These are phyloP conservation scores for Halcyon malimbica DNA, from an alignment of 2,113 vertebrate species.

Conservation along the genomic window DNA sequence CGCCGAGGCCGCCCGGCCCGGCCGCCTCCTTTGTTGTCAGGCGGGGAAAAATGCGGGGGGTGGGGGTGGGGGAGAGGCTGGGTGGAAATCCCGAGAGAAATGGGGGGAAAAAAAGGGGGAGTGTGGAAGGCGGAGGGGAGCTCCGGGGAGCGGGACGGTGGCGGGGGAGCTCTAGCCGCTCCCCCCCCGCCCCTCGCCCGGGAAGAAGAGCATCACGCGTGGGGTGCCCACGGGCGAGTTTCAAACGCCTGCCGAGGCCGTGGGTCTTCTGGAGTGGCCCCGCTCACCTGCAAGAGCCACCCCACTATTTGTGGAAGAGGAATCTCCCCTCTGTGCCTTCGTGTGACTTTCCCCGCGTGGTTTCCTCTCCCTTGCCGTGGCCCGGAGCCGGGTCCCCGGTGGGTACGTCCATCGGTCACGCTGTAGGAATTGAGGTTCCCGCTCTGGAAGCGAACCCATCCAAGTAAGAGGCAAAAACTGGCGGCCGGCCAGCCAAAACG, in stretches of 20 bases:
- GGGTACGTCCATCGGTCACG: not conserved
- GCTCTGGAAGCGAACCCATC: fast-evolving
- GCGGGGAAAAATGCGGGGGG: not conserved
- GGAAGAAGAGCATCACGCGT: not conserved
- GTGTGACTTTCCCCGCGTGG: not conserved
- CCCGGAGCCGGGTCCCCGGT: not conserved
- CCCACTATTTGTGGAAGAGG: fast-evolving
- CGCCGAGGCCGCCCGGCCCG: not conserved
- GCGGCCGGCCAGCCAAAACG: fast-evolving
- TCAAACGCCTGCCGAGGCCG: not conserved
- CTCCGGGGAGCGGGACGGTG: not conserved
- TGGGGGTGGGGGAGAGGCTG: not conserved
- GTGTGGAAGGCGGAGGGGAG: not conserved
- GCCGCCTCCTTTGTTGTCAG: conserved; percentile 51
- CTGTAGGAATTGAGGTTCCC: not conserved
- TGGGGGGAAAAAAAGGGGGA: not conserved
- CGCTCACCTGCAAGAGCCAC: not conserved
- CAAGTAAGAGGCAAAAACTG: not conserved
- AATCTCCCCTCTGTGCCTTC: not conserved
- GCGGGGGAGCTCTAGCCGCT: not conserved
- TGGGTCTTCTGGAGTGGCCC: not conserved
- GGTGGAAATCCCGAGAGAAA: not conserved
- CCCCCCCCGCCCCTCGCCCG: too few species aligned
- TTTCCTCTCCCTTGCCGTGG: not conserved
- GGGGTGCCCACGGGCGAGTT: not conserved